These are phyloP conservation scores for Paedocypris micromegethes DNA, from an alignment of 2,797 vertebrate species.

Conservation along the genomic window DNA sequence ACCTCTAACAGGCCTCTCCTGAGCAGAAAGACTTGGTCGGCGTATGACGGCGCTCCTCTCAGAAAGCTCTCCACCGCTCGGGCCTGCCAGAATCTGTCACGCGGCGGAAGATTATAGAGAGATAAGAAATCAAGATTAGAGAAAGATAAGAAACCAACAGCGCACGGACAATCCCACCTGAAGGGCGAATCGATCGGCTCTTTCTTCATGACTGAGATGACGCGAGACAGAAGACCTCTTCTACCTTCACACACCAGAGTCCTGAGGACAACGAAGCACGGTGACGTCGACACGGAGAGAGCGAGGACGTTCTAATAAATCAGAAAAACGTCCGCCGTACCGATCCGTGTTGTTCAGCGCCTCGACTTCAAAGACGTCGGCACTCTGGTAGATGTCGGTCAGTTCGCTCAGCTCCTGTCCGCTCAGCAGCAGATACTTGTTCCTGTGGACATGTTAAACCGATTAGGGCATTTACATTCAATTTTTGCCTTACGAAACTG, in stretches of 20 bases:
- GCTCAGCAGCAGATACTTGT: conserved; percentile 95
- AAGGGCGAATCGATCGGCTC: conserved; percentile 96
- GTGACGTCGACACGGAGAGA: too few relatives aligned
- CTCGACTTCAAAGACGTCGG: conserved; percentile 97
- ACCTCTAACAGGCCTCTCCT: conserved; percentile 96
- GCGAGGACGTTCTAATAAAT: not conserved
- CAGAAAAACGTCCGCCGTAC: conserved; percentile 29
- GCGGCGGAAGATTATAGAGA: not conserved
- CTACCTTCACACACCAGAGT: conserved; percentile 95
- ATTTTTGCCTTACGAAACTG: too few relatives aligned
- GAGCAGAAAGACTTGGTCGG: conserved; percentile 97
- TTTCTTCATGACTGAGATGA: conserved; percentile 97
- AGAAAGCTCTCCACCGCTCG: conserved; percentile 98
- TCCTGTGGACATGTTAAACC: conserved; percentile 64
- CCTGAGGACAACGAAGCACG: conserved; percentile 53
- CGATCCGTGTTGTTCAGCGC: conserved; percentile 94
- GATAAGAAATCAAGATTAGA: not conserved
- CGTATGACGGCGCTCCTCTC: conserved; percentile 94
- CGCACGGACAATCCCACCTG: conserved; percentile 66
- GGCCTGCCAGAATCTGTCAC: conserved; percentile 92
- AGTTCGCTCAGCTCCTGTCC: conserved; percentile 94
- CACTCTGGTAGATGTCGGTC: conserved; percentile 94
- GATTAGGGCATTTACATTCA: too few relatives aligned
- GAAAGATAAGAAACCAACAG: not conserved
- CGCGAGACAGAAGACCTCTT: conserved; percentile 88